These are phyloP conservation scores for Astropecten irregularis DNA, from an alignment of 53 echinoderm and acorn worm genomes.

Conservation along the genomic window DNA sequence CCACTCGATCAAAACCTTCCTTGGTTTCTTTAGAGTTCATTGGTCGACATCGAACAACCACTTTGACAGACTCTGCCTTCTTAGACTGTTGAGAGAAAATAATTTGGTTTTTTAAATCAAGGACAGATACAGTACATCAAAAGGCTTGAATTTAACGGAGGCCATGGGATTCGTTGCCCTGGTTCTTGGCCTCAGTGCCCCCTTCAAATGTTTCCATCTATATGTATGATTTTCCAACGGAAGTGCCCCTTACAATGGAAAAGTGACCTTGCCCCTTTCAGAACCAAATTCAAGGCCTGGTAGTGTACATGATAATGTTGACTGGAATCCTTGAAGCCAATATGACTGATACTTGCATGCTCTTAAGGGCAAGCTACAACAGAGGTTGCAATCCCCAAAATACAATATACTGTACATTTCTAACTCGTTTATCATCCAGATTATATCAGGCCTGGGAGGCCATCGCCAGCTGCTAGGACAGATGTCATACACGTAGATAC, in stretches of 20 bases:
- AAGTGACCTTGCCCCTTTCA: no score
- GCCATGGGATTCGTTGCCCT: no score
- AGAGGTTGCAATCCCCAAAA: background rate
- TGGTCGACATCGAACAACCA: slow-evolving; percentile 96
- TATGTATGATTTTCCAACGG: no score
- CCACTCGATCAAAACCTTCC: slow-evolving; percentile 67
- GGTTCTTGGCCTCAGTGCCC: no score
- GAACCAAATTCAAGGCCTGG: no score
- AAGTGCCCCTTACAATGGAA: no score
- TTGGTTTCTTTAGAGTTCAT: slow-evolving; percentile 85
- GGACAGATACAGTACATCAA: background rate
- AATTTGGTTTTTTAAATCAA: no score
- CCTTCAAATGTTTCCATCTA: no score
- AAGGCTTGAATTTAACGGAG: no score
- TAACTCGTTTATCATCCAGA: background rate
- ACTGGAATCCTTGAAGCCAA: background rate
- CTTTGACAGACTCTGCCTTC: slow-evolving; percentile 94
- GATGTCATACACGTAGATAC: background rate
- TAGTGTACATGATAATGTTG: background rate
- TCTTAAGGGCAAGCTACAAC: background rate
- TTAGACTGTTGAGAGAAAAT: slow-evolving; percentile 70
- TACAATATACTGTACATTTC: background rate
- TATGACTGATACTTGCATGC: background rate
- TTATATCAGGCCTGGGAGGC: no score
- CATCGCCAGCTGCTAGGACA: background rate